Base-by-base conservation (phyloP, 2,113 vertebrate genomes). In the Scopus umbretta region DNA sequence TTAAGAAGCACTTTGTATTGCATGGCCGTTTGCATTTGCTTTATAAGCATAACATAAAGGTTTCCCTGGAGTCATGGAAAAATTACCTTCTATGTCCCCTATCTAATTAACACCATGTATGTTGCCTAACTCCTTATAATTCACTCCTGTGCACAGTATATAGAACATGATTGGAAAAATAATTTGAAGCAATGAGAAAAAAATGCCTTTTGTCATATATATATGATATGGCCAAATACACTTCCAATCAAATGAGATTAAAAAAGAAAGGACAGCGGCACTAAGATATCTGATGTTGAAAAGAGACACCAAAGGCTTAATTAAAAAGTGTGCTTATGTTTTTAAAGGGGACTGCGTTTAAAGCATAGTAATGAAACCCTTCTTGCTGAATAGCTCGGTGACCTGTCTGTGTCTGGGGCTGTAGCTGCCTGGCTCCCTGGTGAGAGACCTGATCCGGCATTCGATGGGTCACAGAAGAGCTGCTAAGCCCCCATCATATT, bases 91-190 rank as follows among this genome's bases (percentile, higher is more conserved):
- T 72, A 89, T 3, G 81, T 97, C 97, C 96, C 97, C 90, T 96
- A 94, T 96, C 97, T 97, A 97, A 97, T 97, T 97, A 97, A 97
- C 95, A 97, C 93, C 94, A 92, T 96, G 96, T 96, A 97, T 94
- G 93, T 96, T 96, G 83, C 95, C 88, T 96, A 96, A 96, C 88
- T 97, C 93, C 92, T 94, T 95, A 96, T 97, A 97, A 97, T 97
- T 97, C 96, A 96, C 86, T 93, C 90, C 92, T 90, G 66, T 94
- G 90, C 92, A 72, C 61, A 47, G 67, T 92, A 91, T 92, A 96
- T 94, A 86, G 92, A 92, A 81, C 88, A 90, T 84, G 96, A 97
- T 91, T 96, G 94, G 92, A 93, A 97, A 97, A 96, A 97, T 96
- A 97, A 97, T 96, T 94, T 92, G 95, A 96, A 97, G 96, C 90